Evolutionary conservation across 1,140 invertebrate species (phyloP).

Genomic region (Micrasema longulum): DNA sequence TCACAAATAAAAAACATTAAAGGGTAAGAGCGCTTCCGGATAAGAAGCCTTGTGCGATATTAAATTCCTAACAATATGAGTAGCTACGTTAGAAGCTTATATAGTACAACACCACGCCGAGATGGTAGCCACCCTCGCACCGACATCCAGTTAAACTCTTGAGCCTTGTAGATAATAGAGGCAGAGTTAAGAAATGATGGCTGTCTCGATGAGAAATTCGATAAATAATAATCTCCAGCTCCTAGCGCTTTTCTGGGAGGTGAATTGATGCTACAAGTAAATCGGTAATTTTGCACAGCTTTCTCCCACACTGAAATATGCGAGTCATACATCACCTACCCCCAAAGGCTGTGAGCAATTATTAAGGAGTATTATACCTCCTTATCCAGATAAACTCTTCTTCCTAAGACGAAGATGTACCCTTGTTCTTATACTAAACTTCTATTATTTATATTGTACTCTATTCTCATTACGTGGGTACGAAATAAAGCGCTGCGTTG

Average conservation of each 20-base stretch:
- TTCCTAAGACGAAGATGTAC: slow-evolving; percentile 14
- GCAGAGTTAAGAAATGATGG: slow-evolving; percentile 26
- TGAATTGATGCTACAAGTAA: slow-evolving; percentile 37
- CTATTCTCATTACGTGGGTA: no score
- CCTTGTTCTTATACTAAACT: slow-evolving; percentile 3
- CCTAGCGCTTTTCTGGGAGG: slow-evolving; percentile 6
- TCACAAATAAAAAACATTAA: no score
- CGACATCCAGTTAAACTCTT: neutral
- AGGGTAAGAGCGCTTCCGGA: no score
- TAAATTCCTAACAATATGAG: no score
- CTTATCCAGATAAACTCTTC: slow-evolving; percentile 35
- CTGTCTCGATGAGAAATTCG: slow-evolving; percentile 39
- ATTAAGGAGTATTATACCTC: slow-evolving; percentile 32
- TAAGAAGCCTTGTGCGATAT: no score
- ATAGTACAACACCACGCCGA: no score
- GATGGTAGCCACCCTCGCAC: no score
- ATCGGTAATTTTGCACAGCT: slow-evolving; percentile 38
- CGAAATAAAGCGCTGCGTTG: no score
- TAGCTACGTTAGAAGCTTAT: no score
- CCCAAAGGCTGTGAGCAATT: slow-evolving; percentile 29
- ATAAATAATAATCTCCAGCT: slow-evolving; percentile 39
- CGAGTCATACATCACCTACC: slow-evolving; percentile 32
- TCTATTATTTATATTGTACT: slow-evolving; percentile 4
- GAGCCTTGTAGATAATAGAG: slow-evolving; percentile 17
- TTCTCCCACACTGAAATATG: slow-evolving; percentile 39